Percentiles rank a stretch among this genome's conserved stretches.
Conservation (phyloP, 2,113 vertebrate species). For the Thymallus thymallus region DNA sequence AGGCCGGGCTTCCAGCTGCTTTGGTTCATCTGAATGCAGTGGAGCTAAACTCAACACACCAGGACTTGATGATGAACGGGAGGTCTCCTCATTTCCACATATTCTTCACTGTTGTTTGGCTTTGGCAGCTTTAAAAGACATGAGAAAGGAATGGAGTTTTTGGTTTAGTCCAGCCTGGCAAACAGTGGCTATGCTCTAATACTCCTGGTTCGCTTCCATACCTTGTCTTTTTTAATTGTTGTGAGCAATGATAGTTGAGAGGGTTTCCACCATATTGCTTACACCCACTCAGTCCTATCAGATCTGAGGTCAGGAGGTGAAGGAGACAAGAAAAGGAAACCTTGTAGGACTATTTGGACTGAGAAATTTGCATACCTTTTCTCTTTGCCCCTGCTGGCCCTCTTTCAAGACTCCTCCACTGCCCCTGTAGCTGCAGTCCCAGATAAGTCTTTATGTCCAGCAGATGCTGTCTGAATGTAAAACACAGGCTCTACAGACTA, state of each 20-base stretch:
- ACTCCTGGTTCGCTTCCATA: not conserved
- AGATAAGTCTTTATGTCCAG: conserved; percentile 24
- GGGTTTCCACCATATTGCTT: too few species aligned
- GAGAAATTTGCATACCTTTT: not conserved
- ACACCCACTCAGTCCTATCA: not conserved
- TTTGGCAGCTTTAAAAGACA: not conserved
- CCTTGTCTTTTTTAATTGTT: not conserved
- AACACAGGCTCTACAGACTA: conserved; percentile 10
- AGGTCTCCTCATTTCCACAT: conserved; percentile 46
- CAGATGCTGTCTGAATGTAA: conserved; percentile 39
- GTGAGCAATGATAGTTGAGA: too few species aligned
- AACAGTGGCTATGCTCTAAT: not conserved
- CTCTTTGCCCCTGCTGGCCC: not conserved
- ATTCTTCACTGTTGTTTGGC: not conserved
- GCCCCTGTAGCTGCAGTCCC: not conserved
- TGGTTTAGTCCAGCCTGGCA: not conserved
- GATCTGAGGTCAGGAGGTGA: not conserved
- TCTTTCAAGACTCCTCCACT: not conserved
- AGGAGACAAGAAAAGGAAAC: not conserved
- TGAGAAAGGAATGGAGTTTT: not conserved
- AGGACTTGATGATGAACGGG: conserved; percentile 76
- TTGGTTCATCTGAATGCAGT: conserved; percentile 80
- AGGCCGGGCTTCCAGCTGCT: conserved; percentile 77
- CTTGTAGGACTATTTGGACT: not conserved
- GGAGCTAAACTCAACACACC: conserved; percentile 79